These are phyloP conservation scores for Pheucticus melanocephalus DNA, from an alignment of 2,113 vertebrate species.

Conservation along the genomic window DNA sequence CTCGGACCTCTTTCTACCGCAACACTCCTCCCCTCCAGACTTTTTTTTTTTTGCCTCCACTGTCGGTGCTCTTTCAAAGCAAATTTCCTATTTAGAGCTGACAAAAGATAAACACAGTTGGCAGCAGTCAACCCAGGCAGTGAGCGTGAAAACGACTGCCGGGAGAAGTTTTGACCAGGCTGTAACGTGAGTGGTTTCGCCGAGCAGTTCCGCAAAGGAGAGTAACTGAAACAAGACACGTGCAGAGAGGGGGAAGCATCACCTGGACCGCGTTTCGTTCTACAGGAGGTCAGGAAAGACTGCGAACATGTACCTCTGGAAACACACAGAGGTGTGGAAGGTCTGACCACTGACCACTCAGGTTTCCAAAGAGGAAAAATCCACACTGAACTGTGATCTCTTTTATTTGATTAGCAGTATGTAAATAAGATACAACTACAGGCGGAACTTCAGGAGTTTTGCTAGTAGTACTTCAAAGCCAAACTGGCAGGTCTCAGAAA, in stretches of 20 bases:
- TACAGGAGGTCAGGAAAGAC: fast-evolving
- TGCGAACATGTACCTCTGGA: fast-evolving
- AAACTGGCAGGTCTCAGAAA: fast-evolving
- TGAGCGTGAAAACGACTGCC: fast-evolving
- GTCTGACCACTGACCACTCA: no score
- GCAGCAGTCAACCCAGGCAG: neutral
- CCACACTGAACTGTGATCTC: neutral
- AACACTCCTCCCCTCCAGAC: neutral
- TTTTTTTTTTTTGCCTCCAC: neutral
- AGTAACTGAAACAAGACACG: fast-evolving
- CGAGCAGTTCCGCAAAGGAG: fast-evolving
- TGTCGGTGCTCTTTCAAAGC: neutral
- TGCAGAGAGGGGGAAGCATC: neutral
- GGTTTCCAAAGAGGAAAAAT: neutral
- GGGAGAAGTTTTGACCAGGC: fast-evolving
- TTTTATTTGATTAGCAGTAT: neutral
- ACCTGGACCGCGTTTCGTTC: fast-evolving
- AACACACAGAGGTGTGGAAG: fast-evolving
- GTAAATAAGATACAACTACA: neutral
- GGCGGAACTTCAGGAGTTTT: neutral
- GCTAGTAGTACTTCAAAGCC: neutral
- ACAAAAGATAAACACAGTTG: neutral
- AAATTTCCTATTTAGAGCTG: neutral
- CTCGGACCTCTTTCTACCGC: neutral
- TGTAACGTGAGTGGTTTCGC: neutral